A percentile compares a stretch with the other conserved stretches of the same genome.
Evolutionary conservation across 64 coral and sea anemone species (phyloP).

Genomic region (Trachythela sp.): DNA sequence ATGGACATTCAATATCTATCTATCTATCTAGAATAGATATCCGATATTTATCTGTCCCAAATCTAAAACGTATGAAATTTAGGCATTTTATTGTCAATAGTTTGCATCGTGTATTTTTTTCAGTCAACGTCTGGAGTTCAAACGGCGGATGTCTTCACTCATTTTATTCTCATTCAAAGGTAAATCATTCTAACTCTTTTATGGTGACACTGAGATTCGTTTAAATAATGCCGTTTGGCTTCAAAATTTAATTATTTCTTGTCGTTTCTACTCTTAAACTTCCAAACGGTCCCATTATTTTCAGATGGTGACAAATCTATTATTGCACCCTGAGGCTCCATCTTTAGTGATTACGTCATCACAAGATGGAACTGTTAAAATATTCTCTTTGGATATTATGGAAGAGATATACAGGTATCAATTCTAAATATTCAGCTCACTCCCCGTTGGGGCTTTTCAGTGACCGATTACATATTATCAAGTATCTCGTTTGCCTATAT

Average conservation of each 20-base stretch:
- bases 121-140: constrained; percentile 90
- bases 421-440: neutral
- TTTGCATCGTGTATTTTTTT: neutral
- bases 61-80: no score
- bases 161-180: constrained; percentile 79
- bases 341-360: constrained; percentile 77
- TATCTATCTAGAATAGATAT: no score
- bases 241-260: neutral
- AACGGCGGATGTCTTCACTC: constrained; percentile 77
- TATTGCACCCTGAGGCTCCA: constrained; percentile 78
- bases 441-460: no score
- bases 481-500: no score
- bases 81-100: neutral
- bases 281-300: neutral
- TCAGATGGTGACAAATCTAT: constrained; percentile 76
- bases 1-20: no score
- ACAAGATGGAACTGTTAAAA: constrained; percentile 75
- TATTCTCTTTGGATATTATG: constrained; percentile 84
- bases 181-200: neutral
- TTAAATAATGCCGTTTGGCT: neutral
- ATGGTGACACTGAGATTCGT: neutral
- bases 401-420: constrained; percentile 89
- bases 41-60: no score
- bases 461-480: no score
- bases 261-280: neutral